phyloP scores from a whole-genome alignment of 2,888 invertebrate genomes.

The Mythimna loreyi region DNA sequence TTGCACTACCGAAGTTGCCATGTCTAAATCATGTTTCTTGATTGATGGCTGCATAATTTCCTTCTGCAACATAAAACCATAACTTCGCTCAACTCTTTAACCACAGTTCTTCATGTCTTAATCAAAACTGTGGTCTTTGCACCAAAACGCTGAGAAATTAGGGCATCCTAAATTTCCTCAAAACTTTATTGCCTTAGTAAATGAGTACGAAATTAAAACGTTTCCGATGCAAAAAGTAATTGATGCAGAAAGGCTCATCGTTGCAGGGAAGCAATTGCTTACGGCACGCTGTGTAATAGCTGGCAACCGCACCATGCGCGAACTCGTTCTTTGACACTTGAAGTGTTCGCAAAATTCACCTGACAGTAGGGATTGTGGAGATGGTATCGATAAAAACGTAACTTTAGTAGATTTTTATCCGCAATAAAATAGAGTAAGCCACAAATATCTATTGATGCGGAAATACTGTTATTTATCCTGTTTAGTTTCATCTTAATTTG shows the following conservation, averaged over 20 bases:
- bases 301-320: constrained; percentile 77
- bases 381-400: constrained; percentile 49
- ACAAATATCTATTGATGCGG: too few species aligned
- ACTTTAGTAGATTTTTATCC: neutral
- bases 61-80: constrained; percentile 22
- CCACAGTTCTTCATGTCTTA: constrained; percentile 35
- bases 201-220: constrained; percentile 57
- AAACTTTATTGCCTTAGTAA: constrained; percentile 32
- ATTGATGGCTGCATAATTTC: constrained; percentile 27
- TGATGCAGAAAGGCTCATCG: constrained; percentile 72
- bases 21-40: constrained; percentile 1
- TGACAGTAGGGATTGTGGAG: constrained; percentile 63
- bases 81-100: neutral
- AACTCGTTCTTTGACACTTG: constrained; percentile 84
- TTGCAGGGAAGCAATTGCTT: constrained; percentile 78
- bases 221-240: constrained; percentile 74
- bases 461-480: too few species aligned
- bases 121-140: constrained; percentile 44
- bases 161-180: constrained; percentile 45
- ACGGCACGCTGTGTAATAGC: constrained; percentile 76
- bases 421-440: neutral
- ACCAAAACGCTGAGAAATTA: constrained; percentile 37
- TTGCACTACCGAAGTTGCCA: neutral
- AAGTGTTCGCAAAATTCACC: constrained; percentile 77
- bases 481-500: too few species aligned